These are phyloP conservation scores for Apostichopus parvimensis DNA, from an alignment of 35 echinoderm and acorn worm genomes.

Conservation along the genomic window DNA sequence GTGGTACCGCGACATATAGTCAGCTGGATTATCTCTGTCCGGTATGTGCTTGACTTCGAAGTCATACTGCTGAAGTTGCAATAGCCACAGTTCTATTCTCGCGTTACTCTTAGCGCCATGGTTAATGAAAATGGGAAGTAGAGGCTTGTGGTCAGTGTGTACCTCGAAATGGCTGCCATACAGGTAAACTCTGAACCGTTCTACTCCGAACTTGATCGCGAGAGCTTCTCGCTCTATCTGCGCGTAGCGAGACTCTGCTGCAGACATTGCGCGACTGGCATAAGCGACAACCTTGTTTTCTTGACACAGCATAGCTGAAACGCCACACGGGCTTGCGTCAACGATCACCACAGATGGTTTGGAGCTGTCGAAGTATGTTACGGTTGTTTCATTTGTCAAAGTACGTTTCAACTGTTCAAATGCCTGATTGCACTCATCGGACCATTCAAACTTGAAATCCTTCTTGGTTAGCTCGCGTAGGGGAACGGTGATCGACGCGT, in stretches of 20 bases:
- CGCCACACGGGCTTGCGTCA: constrained; percentile 35
- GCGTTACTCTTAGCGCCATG: background rate
- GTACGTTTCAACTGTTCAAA: constrained; percentile 39
- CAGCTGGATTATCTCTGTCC: constrained; percentile 63
- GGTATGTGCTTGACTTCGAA: constrained; percentile 30
- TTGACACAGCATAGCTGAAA: constrained; percentile 40
- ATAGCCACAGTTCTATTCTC: constrained; percentile 41
- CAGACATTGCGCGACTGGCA: constrained; percentile 64
- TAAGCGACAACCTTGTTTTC: constrained; percentile 43
- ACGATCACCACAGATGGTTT: constrained; percentile 48
- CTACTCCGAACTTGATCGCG: constrained; percentile 44
- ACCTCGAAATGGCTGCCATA: constrained; percentile 8
- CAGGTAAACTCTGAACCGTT: constrained; percentile 27
- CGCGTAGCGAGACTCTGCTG: constrained; percentile 50
- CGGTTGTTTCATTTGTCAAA: constrained; percentile 38
- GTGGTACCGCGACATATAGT: constrained; percentile 74
- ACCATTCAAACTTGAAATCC: constrained; percentile 29
- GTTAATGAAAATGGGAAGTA: background rate
- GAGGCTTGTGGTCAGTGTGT: no score
- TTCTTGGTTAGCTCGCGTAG: constrained; percentile 38
- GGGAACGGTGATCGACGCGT: constrained; percentile 54
- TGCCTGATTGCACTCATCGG: background rate
- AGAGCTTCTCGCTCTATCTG: constrained; percentile 47
- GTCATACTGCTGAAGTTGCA: constrained; percentile 42
- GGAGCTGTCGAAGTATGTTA: constrained; percentile 46